Evolutionary conservation across 2,113 vertebrate species (phyloP).

Genomic region (Melanerpes aurifrons): DNA sequence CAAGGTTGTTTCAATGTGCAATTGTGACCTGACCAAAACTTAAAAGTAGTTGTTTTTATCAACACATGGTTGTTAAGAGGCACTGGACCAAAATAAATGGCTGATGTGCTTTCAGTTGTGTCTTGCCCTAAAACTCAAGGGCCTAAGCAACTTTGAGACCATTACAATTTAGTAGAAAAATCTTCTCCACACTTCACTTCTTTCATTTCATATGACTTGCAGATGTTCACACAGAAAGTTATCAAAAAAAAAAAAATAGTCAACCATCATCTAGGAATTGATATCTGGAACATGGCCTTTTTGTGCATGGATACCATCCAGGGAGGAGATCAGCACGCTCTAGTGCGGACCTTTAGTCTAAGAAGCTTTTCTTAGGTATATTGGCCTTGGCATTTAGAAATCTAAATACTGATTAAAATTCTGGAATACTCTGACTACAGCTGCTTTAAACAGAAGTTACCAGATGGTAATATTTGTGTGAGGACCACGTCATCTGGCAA

Average conservation of each 20-base stretch:
- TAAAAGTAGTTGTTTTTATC: not conserved
- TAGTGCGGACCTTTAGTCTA: not conserved
- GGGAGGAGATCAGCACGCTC: not conserved
- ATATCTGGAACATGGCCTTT: not conserved
- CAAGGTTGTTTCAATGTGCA: not conserved
- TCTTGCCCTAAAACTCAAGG: not conserved
- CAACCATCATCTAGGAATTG: not conserved
- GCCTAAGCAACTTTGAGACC: not conserved
- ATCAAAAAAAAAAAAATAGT: not conserved
- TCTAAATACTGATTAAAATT: slow-evolving; percentile 37
- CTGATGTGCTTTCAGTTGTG: not conserved
- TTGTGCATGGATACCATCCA: not conserved
- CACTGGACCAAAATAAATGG: not conserved
- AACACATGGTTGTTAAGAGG: not conserved
- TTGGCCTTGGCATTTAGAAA: slow-evolving; percentile 29
- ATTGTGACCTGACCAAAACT: not conserved
- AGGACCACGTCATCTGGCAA: slow-evolving; percentile 46
- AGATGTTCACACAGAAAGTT: not conserved
- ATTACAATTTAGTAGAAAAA: not conserved
- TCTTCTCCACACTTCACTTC: not conserved
- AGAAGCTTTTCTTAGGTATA: not conserved
- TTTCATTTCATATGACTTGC: not conserved
- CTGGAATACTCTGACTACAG: slow-evolving; percentile 40
- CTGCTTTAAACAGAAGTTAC: slow-evolving; percentile 63
- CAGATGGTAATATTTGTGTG: slow-evolving; percentile 67